A percentile compares a stretch with the other conserved stretches of the same genome.
phyloP scores from a whole-genome alignment of 2,113 vertebrate genomes.

The Cygnus atratus region DNA sequence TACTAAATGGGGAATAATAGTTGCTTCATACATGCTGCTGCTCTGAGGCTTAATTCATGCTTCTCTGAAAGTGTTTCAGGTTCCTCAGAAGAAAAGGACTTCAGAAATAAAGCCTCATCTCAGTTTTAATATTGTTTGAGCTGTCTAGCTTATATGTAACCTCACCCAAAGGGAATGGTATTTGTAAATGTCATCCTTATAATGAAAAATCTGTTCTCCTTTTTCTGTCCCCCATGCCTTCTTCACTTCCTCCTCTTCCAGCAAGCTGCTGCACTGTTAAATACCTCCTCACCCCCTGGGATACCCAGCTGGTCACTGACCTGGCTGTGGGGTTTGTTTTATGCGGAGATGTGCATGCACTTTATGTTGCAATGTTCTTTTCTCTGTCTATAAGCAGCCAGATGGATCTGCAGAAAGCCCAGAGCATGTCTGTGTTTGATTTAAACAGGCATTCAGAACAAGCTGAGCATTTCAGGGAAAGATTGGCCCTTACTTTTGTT shows the following conservation, averaged over 20 bases:
- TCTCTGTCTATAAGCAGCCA: background rate
- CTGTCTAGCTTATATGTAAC: background rate
- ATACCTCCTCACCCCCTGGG: background rate
- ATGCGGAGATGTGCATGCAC: background rate
- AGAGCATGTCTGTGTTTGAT: conserved; percentile 11
- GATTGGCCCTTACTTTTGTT: background rate
- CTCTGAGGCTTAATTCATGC: background rate
- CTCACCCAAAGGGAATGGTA: background rate
- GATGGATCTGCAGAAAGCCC: background rate
- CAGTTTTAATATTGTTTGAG: conserved; percentile 8
- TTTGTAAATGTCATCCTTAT: conserved; percentile 52
- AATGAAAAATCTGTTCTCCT: conserved; percentile 29
- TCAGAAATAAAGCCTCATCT: conserved; percentile 20
- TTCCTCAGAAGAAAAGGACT: background rate
- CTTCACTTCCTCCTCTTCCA: background rate
- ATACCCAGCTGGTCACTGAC: background rate
- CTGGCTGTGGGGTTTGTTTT: background rate
- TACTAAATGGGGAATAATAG: background rate
- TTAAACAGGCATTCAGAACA: background rate
- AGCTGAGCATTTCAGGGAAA: background rate
- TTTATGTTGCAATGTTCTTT: background rate
- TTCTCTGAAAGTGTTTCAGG: background rate
- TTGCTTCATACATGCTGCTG: background rate
- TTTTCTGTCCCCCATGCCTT: background rate
- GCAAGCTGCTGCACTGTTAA: background rate